Base-by-base conservation (phyloP, 1,140 invertebrate genomes). In the Polypedilum pembai region DNA sequence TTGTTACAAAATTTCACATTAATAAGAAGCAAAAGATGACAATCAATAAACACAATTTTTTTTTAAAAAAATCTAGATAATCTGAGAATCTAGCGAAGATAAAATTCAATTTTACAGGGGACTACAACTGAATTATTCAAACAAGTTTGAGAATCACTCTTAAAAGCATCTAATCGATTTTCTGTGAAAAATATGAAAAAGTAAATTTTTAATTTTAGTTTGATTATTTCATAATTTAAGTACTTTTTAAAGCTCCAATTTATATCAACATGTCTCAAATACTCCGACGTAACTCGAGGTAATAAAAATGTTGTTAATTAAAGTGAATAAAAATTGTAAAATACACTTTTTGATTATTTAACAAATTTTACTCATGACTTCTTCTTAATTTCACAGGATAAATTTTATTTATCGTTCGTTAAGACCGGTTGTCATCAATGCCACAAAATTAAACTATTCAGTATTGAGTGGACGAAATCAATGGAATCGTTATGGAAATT, bases 401-500 rank as follows among this genome's bases (percentile, higher is more conserved):
- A 80, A 74, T 45, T 77, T 83, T 21, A 69, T 74, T 74, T 84
- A 33, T 74, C 83, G 33, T 75, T 83, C 76, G 78, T 79, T 21
- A 83, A 81, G 76, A 79, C 77, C 8, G 79, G 81, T 12, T 77
- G 77, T 18, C 76, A 78, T 76, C 76, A 79, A 66, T 69, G 66
- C 80, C 63, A 79, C 79, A 4, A 69, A 69, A 72, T 80, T 73
- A 76, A 84, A 77, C 81, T 78, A 78, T 79, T 80, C 75, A 75
- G 81, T 63, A 81, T 80, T 75, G 78, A 84, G 77, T 80, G 80
- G 77, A 79, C 80, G 7, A 80, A 82, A 63, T 83, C 78, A 77
- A 81, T 80, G 40, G 76, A 77, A 73, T 83, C 80, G 80, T 75
- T 79, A n/a, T 82, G 80, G 65, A 80, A 82, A 76, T 81, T 83